Evolutionary conservation across 2,113 vertebrate genomes (phyloP).

Genomic region (Craseonycteris thonglongyai): DNA sequence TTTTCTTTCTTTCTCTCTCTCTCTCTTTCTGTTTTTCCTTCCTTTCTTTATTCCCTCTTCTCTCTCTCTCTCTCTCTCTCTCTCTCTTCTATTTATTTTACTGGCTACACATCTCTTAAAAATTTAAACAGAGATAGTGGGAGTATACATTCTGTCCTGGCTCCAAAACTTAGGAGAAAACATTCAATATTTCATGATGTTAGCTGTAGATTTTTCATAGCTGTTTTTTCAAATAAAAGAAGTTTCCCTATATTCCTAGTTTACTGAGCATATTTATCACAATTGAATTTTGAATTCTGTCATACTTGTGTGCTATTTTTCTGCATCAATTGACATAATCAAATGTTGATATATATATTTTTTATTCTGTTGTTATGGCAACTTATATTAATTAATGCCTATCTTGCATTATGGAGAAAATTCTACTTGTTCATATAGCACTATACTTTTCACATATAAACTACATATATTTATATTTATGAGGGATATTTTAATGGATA

Average conservation of each 20-base stretch:
- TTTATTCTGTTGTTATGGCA: not conserved
- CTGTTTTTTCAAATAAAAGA: not conserved
- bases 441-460: not conserved
- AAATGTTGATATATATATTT: not conserved
- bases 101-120: not conserved
- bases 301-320: not conserved
- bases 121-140: not conserved
- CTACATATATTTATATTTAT: not conserved
- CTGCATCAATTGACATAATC: not conserved
- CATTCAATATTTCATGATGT: not conserved
- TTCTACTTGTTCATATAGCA: not conserved
- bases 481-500: not conserved
- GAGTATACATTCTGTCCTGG: not conserved
- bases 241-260: not conserved
- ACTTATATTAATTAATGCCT: not conserved
- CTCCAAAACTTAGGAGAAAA: not conserved
- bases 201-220: not conserved
- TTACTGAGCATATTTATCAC: not conserved
- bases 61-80: not conserved
- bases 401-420: not conserved
- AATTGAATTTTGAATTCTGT: not conserved
- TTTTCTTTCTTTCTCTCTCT: not conserved
- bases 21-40: not conserved
- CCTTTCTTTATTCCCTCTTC: too few relatives aligned
- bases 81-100: not conserved